Percentiles rank a stretch among this genome's conserved stretches.
These are phyloP conservation scores for Cyanocitta stelleri DNA, from an alignment of 2,113 vertebrate genomes.

Conservation along the genomic window DNA sequence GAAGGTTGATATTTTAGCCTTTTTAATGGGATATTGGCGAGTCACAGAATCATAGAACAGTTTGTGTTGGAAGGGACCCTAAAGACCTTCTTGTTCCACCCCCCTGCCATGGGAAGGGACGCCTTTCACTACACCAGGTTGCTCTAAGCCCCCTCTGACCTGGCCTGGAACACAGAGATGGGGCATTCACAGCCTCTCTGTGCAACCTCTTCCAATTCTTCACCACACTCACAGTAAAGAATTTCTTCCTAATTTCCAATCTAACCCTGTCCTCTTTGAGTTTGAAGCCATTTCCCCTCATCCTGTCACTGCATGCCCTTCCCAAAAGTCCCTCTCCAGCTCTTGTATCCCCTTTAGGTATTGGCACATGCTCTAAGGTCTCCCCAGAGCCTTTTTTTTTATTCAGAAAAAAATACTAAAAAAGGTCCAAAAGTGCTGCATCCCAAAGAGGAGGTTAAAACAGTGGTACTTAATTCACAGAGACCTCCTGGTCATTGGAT, in stretches of 20 bases:
- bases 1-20: not conserved
- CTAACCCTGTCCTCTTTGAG: not conserved
- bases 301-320: not conserved
- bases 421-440: not conserved
- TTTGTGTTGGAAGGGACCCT: not conserved
- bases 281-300: not conserved
- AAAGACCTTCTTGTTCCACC: not conserved
- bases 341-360: not conserved
- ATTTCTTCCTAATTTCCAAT: not conserved
- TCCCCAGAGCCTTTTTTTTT: not conserved
- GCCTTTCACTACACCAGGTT: not conserved
- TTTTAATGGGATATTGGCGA: not conserved
- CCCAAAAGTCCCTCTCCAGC: not conserved
- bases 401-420: not conserved
- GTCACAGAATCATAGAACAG: not conserved
- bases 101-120: accelerated
- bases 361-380: accelerated
- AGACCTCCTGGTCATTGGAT: not conserved
- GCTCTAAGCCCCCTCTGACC: not conserved
- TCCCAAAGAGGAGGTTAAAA: not conserved
- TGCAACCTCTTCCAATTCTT: not conserved
- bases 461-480: not conserved
- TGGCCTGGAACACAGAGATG: not conserved
- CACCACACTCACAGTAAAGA: not conserved
- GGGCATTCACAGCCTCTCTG: not conserved